Conservation (phyloP, 2,113 vertebrate genomes). For the Saguinus midas region DNA sequence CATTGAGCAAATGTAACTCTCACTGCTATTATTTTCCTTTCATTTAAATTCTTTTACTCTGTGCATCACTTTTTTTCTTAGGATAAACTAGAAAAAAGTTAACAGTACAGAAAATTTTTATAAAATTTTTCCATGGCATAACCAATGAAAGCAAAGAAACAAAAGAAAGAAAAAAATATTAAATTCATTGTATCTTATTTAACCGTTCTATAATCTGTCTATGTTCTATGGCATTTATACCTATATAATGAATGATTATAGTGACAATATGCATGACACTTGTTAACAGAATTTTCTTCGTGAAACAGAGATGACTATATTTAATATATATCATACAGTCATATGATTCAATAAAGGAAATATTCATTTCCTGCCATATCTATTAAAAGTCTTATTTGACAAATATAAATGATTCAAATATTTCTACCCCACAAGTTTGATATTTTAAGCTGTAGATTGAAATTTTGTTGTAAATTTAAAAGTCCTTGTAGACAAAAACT, state of each 20-base stretch:
- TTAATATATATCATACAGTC: neutral
- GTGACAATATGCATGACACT: neutral
- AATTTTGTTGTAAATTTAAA: neutral
- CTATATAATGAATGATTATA: neutral
- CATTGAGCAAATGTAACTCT: neutral
- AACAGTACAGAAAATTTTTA: neutral
- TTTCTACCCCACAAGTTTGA: neutral
- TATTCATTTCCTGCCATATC: neutral
- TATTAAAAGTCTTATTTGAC: neutral
- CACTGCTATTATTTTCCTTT: neutral
- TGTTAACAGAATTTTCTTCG: neutral
- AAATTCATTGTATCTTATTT: neutral
- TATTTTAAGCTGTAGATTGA: neutral
- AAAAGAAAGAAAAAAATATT: neutral
- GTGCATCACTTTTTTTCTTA: neutral
- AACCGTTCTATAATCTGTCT: neutral
- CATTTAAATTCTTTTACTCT: neutral
- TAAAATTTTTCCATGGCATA: neutral
- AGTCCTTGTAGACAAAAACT: neutral
- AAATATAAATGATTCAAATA: neutral
- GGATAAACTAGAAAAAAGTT: neutral
- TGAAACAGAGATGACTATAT: neutral
- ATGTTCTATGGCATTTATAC: neutral
- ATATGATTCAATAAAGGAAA: neutral
- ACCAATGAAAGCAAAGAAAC: neutral